These are phyloP conservation scores for Epinotia nisella DNA, from an alignment of 2,888 invertebrate genomes.

Conservation along the genomic window DNA sequence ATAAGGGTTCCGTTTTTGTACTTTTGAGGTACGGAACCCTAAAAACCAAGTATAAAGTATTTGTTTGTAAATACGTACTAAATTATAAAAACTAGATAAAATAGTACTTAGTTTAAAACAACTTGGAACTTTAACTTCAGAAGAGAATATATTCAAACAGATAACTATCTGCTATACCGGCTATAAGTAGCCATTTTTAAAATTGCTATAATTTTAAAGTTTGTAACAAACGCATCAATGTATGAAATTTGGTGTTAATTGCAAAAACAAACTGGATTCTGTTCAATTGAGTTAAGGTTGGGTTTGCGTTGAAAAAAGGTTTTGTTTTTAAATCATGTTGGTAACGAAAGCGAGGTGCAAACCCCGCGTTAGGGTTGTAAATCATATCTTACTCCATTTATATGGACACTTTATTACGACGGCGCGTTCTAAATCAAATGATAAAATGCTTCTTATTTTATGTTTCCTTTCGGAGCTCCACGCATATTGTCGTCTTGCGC, in stretches of 20 bases:
- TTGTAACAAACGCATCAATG: conserved; percentile 43
- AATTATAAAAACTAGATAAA: not conserved
- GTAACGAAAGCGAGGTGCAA: conserved; percentile 68
- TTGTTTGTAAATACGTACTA: not conserved
- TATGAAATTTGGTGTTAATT: conserved; percentile 37
- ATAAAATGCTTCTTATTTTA: conserved; percentile 83
- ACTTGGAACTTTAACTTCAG: not conserved
- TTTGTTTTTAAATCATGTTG: conserved; percentile 65
- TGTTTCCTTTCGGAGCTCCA: conserved; percentile 74
- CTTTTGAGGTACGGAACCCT: no score
- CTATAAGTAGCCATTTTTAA: conserved; percentile 43
- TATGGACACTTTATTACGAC: conserved; percentile 83
- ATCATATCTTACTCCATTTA: conserved; percentile 82
- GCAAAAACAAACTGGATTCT: conserved; percentile 35
- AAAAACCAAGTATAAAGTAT: no score
- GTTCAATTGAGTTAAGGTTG: conserved; percentile 36
- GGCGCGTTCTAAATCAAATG: conserved; percentile 83
- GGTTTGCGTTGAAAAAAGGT: conserved; percentile 49
- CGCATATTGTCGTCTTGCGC: conserved; percentile 73
- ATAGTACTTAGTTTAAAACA: not conserved
- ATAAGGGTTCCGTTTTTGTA: no score
- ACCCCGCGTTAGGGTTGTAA: conserved; percentile 74
- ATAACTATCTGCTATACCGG: conserved; percentile 30
- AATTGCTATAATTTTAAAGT: conserved; percentile 46
- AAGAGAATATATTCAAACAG: conserved; percentile 24